Percentiles rank a stretch among this genome's conserved stretches.
Conservation (phyloP, 1,140 invertebrate genomes). For the Plodia interpunctella region DNA sequence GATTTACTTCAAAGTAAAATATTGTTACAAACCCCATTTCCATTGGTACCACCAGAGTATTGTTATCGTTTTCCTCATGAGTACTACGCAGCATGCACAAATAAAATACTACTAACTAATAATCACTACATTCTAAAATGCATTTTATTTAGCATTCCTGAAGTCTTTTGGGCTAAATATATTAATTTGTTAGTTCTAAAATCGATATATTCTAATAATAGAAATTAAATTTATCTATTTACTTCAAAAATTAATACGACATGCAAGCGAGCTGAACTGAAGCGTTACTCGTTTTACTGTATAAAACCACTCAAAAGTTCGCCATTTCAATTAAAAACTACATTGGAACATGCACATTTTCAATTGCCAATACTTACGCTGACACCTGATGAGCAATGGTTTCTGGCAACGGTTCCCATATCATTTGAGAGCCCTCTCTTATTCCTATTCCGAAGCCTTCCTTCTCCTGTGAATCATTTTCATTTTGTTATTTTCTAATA, state of each 20-base stretch:
- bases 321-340: not conserved
- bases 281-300: conserved; percentile 10
- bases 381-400: conserved; percentile 53
- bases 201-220: not conserved
- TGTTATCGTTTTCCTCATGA: conserved; percentile 46
- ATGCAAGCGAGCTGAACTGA: conserved; percentile 29
- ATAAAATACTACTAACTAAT: conserved; percentile 56
- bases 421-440: conserved; percentile 81
- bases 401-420: conserved; percentile 84
- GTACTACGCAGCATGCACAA: conserved; percentile 64
- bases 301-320: not conserved
- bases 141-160: not conserved
- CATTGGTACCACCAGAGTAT: conserved; percentile 46
- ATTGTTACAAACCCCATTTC: conserved; percentile 62
- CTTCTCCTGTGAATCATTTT: conserved; percentile 76
- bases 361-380: conserved; percentile 72
- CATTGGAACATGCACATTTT: conserved; percentile 8
- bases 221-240: not conserved
- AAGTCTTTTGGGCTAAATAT: not conserved
- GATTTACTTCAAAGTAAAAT: not conserved
- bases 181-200: conserved; percentile 1
- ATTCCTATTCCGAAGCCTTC: conserved; percentile 83
- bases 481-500: too few relatives aligned
- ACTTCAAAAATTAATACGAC: conserved; percentile 8
- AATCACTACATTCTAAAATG: conserved; percentile 10